These are phyloP conservation scores for Labia minor DNA, from an alignment of 2,888 invertebrate species.

Conservation along the genomic window DNA sequence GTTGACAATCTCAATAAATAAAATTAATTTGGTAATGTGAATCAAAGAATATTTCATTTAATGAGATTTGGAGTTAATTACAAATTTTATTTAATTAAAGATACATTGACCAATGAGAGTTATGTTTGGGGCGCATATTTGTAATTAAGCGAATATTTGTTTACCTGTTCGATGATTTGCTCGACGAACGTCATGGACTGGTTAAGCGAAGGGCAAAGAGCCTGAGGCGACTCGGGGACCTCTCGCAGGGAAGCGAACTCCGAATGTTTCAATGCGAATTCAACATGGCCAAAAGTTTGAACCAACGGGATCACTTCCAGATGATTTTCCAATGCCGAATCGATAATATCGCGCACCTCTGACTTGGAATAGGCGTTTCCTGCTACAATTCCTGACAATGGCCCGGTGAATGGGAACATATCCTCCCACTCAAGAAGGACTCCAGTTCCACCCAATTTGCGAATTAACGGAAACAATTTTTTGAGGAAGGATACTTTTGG, in stretches of 20 bases:
- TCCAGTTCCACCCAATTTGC: constrained; percentile 58
- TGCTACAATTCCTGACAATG: constrained; percentile 44
- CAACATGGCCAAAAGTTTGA: constrained; percentile 68
- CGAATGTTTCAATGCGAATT: constrained; percentile 57
- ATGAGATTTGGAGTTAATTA: no score
- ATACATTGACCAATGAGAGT: no score
- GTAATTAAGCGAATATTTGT: no score
- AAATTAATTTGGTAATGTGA: no score
- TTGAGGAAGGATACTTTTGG: constrained; percentile 51
- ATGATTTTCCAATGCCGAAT: constrained; percentile 43
- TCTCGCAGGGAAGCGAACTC: constrained; percentile 53
- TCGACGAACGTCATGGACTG: constrained; percentile 49
- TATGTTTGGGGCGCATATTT: no score
- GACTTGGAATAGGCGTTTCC: constrained; percentile 48
- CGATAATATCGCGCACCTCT: constrained; percentile 42
- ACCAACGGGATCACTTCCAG: constrained; percentile 62
- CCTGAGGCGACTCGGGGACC: constrained; percentile 54
- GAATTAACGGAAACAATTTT: constrained; percentile 46
- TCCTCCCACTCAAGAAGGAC: constrained; percentile 68
- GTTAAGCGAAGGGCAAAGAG: constrained; percentile 58
- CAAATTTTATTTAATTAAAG: no score
- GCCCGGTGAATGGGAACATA: constrained; percentile 63
- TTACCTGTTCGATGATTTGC: constrained; percentile 59
- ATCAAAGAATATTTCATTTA: no score
- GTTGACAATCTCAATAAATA: no score